Evolutionary conservation across 2,797 vertebrate species (phyloP).

Genomic region (Dryobates pubescens): DNA sequence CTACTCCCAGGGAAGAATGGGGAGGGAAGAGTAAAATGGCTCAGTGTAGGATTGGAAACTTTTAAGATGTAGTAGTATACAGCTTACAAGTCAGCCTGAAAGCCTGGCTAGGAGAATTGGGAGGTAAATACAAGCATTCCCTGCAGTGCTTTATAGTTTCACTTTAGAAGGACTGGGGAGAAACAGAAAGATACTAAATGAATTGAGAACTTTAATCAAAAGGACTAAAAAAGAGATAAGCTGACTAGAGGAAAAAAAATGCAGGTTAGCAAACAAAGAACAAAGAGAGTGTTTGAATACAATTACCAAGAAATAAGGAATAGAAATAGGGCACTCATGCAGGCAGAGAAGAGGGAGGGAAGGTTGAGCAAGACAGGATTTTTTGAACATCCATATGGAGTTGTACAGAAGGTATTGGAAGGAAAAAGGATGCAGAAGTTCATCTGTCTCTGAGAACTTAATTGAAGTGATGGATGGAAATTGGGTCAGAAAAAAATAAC

Average conservation of each 20-base stretch:
- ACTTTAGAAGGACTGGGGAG: slow-evolving; percentile 64
- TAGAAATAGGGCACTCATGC: slow-evolving; percentile 65
- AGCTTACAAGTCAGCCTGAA: slow-evolving; percentile 58
- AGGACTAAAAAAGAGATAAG: slow-evolving; percentile 68
- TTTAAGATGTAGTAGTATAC: not conserved
- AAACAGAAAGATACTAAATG: slow-evolving; percentile 69
- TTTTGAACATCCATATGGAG: slow-evolving; percentile 62
- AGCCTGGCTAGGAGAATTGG: slow-evolving; percentile 33
- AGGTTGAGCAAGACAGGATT: slow-evolving; percentile 46
- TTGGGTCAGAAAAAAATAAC: slow-evolving; percentile 58
- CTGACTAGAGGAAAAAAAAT: slow-evolving; percentile 47
- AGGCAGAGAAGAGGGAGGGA: slow-evolving; percentile 40
- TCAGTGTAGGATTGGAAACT: not conserved
- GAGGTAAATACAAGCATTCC: slow-evolving; percentile 74
- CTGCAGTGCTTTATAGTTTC: slow-evolving; percentile 68
- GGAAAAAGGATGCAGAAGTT: slow-evolving; percentile 38
- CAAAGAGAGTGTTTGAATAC: slow-evolving; percentile 72
- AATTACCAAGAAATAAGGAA: slow-evolving; percentile 67
- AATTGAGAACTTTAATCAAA: slow-evolving; percentile 71
- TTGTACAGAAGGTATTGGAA: slow-evolving; percentile 40
- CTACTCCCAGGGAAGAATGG: not conserved
- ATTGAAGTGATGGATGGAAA: slow-evolving; percentile 66
- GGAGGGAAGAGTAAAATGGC: not conserved
- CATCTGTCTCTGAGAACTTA: slow-evolving; percentile 41
- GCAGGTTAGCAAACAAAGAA: slow-evolving; percentile 75